Conservation (phyloP, 2,797 vertebrate genomes). For the Alcedo atthis region DNA sequence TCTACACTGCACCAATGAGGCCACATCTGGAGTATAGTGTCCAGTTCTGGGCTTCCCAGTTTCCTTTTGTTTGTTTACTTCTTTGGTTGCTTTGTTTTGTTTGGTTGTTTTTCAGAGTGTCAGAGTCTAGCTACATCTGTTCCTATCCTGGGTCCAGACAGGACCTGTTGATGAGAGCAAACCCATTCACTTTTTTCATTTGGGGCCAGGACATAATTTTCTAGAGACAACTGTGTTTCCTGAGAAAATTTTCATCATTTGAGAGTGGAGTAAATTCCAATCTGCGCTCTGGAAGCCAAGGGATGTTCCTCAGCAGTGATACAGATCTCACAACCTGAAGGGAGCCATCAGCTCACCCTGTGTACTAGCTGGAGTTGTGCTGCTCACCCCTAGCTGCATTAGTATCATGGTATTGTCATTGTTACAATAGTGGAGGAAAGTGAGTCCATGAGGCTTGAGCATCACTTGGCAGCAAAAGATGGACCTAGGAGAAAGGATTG, state of each 20-base stretch:
- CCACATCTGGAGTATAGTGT: no score
- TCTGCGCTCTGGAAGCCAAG: background rate
- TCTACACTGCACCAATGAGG: no score
- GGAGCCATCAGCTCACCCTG: rapidly evolving
- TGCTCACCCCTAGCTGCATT: background rate
- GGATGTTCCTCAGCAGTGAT: background rate
- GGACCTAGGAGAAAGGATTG: background rate
- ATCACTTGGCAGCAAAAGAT: background rate
- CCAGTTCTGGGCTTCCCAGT: no score
- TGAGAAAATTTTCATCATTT: background rate
- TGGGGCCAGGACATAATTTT: background rate
- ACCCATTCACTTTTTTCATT: background rate
- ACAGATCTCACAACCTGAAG: background rate
- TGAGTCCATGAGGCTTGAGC: background rate
- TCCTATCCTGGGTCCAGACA: background rate
- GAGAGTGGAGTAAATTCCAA: background rate
- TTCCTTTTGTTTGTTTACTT: background rate
- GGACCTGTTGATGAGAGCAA: background rate
- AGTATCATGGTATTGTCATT: no score
- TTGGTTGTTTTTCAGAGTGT: background rate
- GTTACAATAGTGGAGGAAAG: background rate
- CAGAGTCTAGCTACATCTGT: background rate
- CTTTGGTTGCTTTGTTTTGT: background rate
- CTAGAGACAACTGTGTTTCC: background rate
- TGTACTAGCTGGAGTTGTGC: rapidly evolving